Conservation (phyloP, 2,888 invertebrate species). For the Agapostemon virescens region DNA sequence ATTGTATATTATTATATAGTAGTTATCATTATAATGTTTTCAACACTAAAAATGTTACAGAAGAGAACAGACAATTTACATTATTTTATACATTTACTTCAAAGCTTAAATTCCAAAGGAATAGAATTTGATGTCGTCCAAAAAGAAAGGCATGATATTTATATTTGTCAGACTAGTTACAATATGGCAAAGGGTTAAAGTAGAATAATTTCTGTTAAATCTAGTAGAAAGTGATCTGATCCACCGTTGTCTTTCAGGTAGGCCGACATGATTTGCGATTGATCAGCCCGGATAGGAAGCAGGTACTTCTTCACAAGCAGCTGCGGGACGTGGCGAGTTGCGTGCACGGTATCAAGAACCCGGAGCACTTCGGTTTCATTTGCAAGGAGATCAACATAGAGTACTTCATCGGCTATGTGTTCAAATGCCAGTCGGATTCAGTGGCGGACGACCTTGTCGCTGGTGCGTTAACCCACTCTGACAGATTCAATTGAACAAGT, state of each 20-base stretch:
- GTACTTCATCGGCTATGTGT: conserved; percentile 91
- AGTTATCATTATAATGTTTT: too few relatives aligned
- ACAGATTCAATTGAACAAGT: neutral
- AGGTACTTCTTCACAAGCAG: conserved; percentile 91
- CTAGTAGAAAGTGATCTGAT: conserved; percentile 20
- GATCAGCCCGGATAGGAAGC: conserved; percentile 96
- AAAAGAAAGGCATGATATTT: too few relatives aligned
- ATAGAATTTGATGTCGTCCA: too few relatives aligned
- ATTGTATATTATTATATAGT: too few relatives aligned
- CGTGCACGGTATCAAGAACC: conserved; percentile 89
- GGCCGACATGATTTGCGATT: conserved; percentile 92
- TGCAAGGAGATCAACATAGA: conserved; percentile 87
- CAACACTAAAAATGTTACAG: too few relatives aligned
- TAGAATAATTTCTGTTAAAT: neutral
- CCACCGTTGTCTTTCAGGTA: conserved; percentile 82
- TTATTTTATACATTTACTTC: too few relatives aligned
- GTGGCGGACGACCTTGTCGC: conserved; percentile 91
- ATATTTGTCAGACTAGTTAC: too few relatives aligned
- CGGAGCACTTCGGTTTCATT: conserved; percentile 96
- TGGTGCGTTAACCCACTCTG: conserved; percentile 80
- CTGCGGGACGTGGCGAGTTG: conserved; percentile 94
- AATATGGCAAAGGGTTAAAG: too few relatives aligned
- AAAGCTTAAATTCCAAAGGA: too few relatives aligned
- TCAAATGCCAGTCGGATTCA: conserved; percentile 93
- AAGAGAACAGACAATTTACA: too few relatives aligned